These are phyloP conservation scores for Stratiomys singularior DNA, from an alignment of 2,888 invertebrate species.

Conservation along the genomic window DNA sequence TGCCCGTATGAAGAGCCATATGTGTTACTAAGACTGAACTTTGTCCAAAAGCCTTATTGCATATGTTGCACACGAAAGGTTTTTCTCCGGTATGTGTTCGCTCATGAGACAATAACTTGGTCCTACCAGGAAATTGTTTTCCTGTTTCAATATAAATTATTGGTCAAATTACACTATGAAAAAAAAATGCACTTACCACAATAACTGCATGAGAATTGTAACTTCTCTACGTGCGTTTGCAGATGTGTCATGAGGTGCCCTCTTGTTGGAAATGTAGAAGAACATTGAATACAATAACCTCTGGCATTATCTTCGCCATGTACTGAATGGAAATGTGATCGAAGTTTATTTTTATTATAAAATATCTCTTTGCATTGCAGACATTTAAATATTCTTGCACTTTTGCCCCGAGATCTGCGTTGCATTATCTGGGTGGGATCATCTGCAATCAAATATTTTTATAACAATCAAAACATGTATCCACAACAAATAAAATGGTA, in stretches of 20 bases:
- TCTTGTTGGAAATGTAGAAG: not conserved
- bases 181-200: conserved; percentile 13
- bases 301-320: conserved; percentile 21
- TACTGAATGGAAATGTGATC: conserved; percentile 13
- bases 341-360: not conserved
- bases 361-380: conserved; percentile 18
- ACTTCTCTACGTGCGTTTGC: not conserved
- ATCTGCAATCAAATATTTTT: too few species aligned
- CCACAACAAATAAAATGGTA: too few species aligned
- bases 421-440: too few species aligned
- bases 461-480: too few species aligned
- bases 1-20: conserved; percentile 55
- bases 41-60: conserved; percentile 55
- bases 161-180: not conserved
- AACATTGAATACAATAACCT: conserved; percentile 11
- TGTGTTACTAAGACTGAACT: conserved; percentile 55
- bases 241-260: conserved; percentile 9
- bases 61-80: conserved; percentile 55
- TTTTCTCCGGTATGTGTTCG: conserved; percentile 55
- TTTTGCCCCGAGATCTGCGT: too few species aligned
- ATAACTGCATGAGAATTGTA: not conserved
- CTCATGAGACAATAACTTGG: not conserved
- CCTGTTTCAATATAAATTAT: not conserved
- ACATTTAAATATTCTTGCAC: too few species aligned
- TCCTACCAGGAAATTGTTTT: not conserved